These are phyloP conservation scores for Pelosia muscerda DNA, from an alignment of 2,888 invertebrate genomes.

Conservation along the genomic window DNA sequence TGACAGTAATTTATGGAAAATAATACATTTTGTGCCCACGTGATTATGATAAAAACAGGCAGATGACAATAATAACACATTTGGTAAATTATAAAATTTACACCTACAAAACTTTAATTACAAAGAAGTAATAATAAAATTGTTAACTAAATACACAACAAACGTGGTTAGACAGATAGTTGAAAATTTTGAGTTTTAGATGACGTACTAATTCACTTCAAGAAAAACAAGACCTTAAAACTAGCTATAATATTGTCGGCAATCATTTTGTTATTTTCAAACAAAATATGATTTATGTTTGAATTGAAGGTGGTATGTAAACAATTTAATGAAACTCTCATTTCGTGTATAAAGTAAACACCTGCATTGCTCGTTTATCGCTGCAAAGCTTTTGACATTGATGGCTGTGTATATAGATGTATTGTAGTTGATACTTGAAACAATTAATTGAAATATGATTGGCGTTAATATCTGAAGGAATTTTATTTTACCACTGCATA, in stretches of 20 bases:
- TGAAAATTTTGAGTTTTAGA: background rate
- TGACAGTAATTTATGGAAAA: no score
- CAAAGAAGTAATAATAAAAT: no score
- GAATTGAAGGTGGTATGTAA: slow-evolving; percentile 15
- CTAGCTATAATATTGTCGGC: background rate
- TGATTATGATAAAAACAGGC: no score
- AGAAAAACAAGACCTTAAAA: no score
- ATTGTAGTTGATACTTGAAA: slow-evolving; percentile 48
- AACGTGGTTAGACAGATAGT: background rate
- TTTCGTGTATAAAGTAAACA: slow-evolving; percentile 60
- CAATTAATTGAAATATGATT: background rate
- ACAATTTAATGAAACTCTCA: slow-evolving; percentile 46
- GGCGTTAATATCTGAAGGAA: no score
- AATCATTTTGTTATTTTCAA: background rate
- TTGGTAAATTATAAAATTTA: no score
- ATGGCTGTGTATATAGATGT: slow-evolving; percentile 42
- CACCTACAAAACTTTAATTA: no score
- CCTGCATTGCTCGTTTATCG: slow-evolving; percentile 66
- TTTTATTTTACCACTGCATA: no score
- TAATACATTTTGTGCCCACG: no score
- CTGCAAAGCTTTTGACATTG: slow-evolving; percentile 61
- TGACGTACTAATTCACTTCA: no score
- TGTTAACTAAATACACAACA: no score
- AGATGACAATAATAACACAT: no score
- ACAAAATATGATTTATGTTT: background rate